A percentile compares a stretch with the other conserved stretches of the same genome.
phyloP scores from a whole-genome alignment of 2,888 invertebrate genomes.

The Ecliptopera silaceata region DNA sequence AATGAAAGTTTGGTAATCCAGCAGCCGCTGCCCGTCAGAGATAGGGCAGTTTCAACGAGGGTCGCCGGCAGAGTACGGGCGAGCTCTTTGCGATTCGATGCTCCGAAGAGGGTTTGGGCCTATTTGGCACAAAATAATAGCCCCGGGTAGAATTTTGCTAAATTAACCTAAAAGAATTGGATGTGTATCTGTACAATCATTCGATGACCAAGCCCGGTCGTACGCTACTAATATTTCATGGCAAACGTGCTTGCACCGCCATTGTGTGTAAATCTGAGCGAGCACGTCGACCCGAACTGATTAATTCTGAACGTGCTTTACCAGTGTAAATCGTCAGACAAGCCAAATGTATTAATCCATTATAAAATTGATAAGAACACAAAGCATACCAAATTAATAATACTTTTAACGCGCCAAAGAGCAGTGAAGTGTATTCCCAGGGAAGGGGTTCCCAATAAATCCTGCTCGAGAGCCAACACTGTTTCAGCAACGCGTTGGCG shows the following conservation, averaged over 20 bases:
- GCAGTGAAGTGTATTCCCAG: constrained; percentile 50
- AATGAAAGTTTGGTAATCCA: constrained; percentile 61
- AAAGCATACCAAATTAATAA: constrained; percentile 29
- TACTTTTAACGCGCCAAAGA: constrained; percentile 42
- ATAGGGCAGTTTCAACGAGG: constrained; percentile 66
- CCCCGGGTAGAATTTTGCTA: constrained; percentile 35
- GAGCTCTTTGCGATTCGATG: constrained; percentile 52
- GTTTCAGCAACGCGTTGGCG: constrained; percentile 51
- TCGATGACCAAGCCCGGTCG: constrained; percentile 48
- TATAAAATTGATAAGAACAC: constrained; percentile 15
- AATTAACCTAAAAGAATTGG: constrained; percentile 49
- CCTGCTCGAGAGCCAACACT: constrained; percentile 44
- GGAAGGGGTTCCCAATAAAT: constrained; percentile 52
- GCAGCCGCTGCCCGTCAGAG: constrained; percentile 65
- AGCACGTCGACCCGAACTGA: constrained; percentile 62
- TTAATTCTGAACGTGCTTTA: constrained; percentile 55
- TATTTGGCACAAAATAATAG: constrained; percentile 53
- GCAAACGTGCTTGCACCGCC: constrained; percentile 57
- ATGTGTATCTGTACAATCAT: constrained; percentile 46
- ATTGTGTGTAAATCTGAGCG: constrained; percentile 70
- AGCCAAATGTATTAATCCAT: constrained; percentile 22
- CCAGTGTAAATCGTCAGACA: constrained; percentile 37
- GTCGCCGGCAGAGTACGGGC: constrained; percentile 48
- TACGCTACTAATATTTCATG: constrained; percentile 63
- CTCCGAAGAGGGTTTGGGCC: constrained; percentile 56